Conservation (phyloP, 2,113 vertebrate genomes). For the Sinocyclocheilus grahami region DNA sequence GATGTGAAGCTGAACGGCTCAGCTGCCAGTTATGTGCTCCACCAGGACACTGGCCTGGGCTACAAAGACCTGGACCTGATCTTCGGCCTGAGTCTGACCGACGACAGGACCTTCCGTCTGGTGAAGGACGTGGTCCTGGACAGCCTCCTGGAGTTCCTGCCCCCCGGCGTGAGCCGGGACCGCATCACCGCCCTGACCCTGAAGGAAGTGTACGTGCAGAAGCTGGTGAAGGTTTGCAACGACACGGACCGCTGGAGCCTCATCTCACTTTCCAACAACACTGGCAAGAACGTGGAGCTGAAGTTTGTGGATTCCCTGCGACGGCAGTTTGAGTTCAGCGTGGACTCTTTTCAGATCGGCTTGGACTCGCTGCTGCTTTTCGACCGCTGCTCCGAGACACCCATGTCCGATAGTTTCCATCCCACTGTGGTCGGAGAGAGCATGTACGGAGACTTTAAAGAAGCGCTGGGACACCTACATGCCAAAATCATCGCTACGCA, state of each 20-base stretch:
- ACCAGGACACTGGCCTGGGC: slow-evolving; percentile 89
- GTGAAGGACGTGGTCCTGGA: slow-evolving; percentile 92
- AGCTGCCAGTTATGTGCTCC: slow-evolving; percentile 88
- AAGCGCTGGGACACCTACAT: slow-evolving; percentile 86
- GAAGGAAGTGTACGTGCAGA: slow-evolving; percentile 9
- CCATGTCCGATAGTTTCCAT: slow-evolving; percentile 92
- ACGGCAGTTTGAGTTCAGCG: slow-evolving; percentile 22
- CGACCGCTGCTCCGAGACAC: slow-evolving; percentile 84
- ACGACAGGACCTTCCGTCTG: slow-evolving; percentile 84
- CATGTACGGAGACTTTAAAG: slow-evolving; percentile 89
- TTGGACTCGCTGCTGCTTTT: slow-evolving; percentile 92
- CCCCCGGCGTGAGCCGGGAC: slow-evolving; percentile 81
- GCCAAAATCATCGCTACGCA: slow-evolving; percentile 85
- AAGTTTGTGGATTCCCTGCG: slow-evolving; percentile 26
- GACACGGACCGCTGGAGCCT: slow-evolving; percentile 23
- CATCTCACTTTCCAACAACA: slow-evolving; percentile 27
- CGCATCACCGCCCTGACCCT: background rate
- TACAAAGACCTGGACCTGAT: slow-evolving; percentile 96
- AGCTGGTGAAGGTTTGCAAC: slow-evolving; percentile 19
- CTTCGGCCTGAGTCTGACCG: slow-evolving; percentile 83
- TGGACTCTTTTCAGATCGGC: slow-evolving; percentile 74
- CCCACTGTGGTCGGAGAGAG: slow-evolving; percentile 90
- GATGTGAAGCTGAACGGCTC: slow-evolving; percentile 89
- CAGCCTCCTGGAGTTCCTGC: slow-evolving; percentile 92
- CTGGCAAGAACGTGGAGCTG: slow-evolving; percentile 18